Conservation (phyloP, 2,113 vertebrate genomes). For the Charina bottae region DNA sequence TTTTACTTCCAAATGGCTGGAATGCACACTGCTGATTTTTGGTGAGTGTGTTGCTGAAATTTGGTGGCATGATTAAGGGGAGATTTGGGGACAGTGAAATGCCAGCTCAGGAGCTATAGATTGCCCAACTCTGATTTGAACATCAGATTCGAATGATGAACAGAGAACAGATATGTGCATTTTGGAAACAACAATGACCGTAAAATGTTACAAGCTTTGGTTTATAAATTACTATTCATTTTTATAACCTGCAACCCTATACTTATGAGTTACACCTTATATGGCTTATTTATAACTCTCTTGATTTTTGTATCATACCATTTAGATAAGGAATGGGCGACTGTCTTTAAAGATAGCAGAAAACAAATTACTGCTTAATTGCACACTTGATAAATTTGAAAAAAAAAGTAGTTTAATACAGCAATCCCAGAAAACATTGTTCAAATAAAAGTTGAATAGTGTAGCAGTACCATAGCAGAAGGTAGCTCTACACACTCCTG, state of each 20-base stretch:
- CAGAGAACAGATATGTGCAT: conserved; percentile 13
- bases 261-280: neutral
- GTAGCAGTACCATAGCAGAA: neutral
- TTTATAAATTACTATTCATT: neutral
- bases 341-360: conserved; percentile 12
- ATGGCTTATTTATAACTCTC: neutral
- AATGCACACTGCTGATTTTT: neutral
- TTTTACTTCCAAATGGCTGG: neutral
- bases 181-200: conserved; percentile 23
- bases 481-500: neutral
- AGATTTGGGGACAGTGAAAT: neutral
- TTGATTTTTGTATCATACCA: neutral
- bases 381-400: conserved; percentile 39
- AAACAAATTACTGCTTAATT: conserved; percentile 44
- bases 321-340: neutral
- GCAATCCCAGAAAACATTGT: neutral
- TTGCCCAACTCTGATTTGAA: neutral
- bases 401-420: neutral
- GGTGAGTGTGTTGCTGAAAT: neutral
- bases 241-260: neutral
- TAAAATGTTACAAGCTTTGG: conserved; percentile 44
- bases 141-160: conserved; percentile 52
- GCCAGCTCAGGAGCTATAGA: neutral
- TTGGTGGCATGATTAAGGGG: neutral
- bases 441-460: neutral